These are phyloP conservation scores for Ditylenchus dipsaci DNA, from an alignment of 1,140 invertebrate species.

Conservation along the genomic window DNA sequence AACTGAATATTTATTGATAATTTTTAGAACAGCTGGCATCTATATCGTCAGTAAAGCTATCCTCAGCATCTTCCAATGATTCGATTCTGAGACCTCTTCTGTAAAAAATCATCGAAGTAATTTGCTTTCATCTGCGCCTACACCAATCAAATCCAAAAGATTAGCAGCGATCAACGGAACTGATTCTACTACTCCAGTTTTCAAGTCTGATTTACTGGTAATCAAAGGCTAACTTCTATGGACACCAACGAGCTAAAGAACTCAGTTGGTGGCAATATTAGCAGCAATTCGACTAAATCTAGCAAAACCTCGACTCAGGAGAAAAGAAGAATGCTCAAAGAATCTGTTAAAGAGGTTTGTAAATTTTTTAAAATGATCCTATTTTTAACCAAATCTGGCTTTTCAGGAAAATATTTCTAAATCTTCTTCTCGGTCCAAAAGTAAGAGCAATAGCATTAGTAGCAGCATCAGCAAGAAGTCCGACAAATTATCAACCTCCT, in stretches of 20 bases:
- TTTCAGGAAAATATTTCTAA: neutral
- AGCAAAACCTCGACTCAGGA: neutral
- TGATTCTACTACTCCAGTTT: neutral
- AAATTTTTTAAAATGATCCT: neutral
- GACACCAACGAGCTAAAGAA: neutral
- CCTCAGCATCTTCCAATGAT: neutral
- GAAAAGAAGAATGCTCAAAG: conserved; percentile 1
- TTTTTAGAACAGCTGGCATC: too few species aligned
- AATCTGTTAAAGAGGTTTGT: neutral
- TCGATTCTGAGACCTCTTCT: neutral
- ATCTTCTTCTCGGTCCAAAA: neutral
- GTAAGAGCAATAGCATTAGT: neutral
- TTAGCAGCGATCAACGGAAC: neutral
- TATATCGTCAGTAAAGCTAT: neutral
- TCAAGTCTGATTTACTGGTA: neutral
- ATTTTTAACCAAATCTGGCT: neutral
- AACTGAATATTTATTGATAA: too few species aligned
- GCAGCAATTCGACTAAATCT: neutral
- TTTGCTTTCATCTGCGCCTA: neutral
- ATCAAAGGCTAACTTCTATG: neutral
- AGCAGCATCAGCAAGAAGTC: neutral
- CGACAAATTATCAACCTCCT: neutral
- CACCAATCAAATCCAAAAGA: neutral
- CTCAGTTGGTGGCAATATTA: neutral
- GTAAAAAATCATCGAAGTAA: neutral